These are phyloP conservation scores for Dicaeum eximium DNA, from an alignment of 2,113 vertebrate genomes.

Conservation along the genomic window DNA sequence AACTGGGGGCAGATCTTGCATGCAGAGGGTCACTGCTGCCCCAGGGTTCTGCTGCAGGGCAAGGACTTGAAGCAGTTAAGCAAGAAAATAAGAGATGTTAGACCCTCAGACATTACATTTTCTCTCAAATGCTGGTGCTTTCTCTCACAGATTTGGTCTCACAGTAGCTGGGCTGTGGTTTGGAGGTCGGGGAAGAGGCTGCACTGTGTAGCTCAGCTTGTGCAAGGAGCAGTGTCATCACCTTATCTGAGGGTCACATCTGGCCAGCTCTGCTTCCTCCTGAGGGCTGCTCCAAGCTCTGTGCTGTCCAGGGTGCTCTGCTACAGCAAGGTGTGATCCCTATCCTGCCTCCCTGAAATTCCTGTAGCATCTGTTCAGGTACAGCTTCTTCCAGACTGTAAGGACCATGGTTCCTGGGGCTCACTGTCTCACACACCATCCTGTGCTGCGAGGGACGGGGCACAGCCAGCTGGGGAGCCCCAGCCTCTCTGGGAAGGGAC, in stretches of 20 bases:
- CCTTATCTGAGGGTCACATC: not conserved
- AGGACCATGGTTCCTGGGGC: not conserved
- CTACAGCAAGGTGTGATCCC: constrained; percentile 72
- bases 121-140: not conserved
- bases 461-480: fast-evolving
- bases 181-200: not conserved
- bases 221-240: not conserved
- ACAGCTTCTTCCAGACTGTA: constrained; percentile 78
- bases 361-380: constrained; percentile 70
- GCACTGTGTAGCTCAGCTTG: not conserved
- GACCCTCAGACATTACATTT: not conserved
- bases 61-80: not conserved
- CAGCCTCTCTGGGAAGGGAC: not conserved
- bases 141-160: not conserved
- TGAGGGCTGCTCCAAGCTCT: constrained; percentile 68
- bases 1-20: not conserved
- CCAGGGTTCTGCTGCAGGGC: not conserved
- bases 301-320: constrained; percentile 65
- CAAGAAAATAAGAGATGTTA: not conserved
- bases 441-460: fast-evolving
- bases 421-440: not conserved
- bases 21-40: not conserved
- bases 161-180: not conserved
- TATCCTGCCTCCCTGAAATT: constrained; percentile 48
- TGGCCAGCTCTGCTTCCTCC: not conserved